Conservation (phyloP, 2,888 invertebrate species). For the Orthonevra nobilis region DNA sequence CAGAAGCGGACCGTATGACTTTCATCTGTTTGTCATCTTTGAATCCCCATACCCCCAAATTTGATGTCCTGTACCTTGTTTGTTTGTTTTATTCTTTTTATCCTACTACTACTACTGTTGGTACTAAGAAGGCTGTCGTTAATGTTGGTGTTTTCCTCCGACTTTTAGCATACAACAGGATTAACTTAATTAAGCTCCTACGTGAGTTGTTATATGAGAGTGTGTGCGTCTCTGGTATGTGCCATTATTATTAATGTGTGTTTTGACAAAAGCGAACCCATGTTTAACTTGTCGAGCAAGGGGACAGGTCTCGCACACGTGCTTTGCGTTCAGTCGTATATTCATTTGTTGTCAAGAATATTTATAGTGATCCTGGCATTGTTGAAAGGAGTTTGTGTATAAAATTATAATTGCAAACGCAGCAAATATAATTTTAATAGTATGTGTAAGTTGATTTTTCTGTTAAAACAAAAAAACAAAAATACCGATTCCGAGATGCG, state of each 20-base stretch:
- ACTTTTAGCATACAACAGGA: constrained; percentile 17
- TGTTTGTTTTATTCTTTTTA: not conserved
- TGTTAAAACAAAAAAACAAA: not conserved
- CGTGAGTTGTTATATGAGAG: not conserved
- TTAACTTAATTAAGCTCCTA: constrained; percentile 36
- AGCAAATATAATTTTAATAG: constrained; percentile 38
- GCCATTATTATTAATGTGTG: constrained; percentile 48
- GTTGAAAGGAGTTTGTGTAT: constrained; percentile 43
- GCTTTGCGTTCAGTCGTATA: not conserved
- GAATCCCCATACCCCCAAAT: not conserved
- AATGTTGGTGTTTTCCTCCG: constrained; percentile 5
- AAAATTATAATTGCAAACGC: constrained; percentile 39
- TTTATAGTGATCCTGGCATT: not conserved
- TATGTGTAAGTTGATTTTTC: constrained; percentile 25
- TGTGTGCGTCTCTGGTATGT: not conserved
- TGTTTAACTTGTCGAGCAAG: constrained; percentile 16
- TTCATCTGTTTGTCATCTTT: constrained; percentile 58
- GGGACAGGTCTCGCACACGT: too few relatives aligned
- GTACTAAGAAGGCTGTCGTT: too few relatives aligned
- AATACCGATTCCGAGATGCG: not conserved
- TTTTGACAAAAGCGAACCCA: constrained; percentile 35
- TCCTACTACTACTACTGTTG: not conserved
- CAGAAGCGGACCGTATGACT: constrained; percentile 46
- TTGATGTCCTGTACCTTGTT: constrained; percentile 20
- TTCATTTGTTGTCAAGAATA: not conserved